Percentiles rank a stretch among this genome's conserved stretches.
These are phyloP conservation scores for Odontomachus brunneus DNA, from an alignment of 1,140 invertebrate genomes.

Conservation along the genomic window DNA sequence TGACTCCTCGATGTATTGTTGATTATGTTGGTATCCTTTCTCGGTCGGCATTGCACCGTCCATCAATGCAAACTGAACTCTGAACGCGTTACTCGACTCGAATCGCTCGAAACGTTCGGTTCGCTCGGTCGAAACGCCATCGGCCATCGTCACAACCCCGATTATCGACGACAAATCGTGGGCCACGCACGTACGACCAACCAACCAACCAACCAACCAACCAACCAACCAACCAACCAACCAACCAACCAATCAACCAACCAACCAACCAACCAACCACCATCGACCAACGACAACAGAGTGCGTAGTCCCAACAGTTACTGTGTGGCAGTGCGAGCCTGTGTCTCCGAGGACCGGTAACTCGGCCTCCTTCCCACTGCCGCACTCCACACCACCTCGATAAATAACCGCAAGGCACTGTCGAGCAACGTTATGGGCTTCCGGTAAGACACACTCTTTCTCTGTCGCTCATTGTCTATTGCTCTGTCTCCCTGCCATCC, in stretches of 20 bases:
- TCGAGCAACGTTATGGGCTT: conserved; percentile 82
- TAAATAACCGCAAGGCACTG: conserved; percentile 84
- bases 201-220: conserved; percentile 62
- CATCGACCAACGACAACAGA: conserved; percentile 81
- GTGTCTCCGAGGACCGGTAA: conserved; percentile 86
- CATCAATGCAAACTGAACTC: conserved; percentile 63
- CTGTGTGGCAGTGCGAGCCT: conserved; percentile 86
- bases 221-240: conserved; percentile 63
- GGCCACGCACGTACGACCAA: conserved; percentile 68
- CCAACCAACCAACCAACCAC: conserved; percentile 67
- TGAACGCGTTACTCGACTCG: conserved; percentile 53
- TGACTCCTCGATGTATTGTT: conserved; percentile 48
- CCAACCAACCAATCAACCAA: conserved; percentile 62
- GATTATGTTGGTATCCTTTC: conserved; percentile 74
- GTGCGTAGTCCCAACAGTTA: conserved; percentile 85
- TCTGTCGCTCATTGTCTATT: conserved; percentile 68
- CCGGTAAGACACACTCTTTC: conserved; percentile 82
- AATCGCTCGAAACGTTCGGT: conserved; percentile 73
- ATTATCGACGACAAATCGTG: conserved; percentile 72
- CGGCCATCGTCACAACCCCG: conserved; percentile 69
- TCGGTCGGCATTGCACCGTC: conserved; percentile 68
- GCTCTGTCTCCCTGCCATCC: conserved; percentile 71
- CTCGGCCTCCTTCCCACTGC: conserved; percentile 84
- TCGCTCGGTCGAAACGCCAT: conserved; percentile 83
- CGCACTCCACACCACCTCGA: conserved; percentile 85